These are phyloP conservation scores for Cyaniris semiargus DNA, from an alignment of 2,888 invertebrate species.

Conservation along the genomic window DNA sequence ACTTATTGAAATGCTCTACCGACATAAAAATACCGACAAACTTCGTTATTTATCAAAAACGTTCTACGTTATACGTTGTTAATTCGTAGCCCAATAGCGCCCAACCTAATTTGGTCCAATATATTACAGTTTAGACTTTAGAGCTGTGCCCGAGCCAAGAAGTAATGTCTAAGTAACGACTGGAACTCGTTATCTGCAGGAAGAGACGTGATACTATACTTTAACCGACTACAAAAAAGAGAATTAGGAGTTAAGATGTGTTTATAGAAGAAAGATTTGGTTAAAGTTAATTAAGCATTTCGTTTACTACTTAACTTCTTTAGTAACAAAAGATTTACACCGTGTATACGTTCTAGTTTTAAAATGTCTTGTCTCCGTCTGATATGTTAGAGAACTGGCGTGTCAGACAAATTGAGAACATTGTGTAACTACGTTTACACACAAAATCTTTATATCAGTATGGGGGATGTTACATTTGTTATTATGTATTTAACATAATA, in stretches of 20 bases:
- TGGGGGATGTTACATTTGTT: too few species aligned
- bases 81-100: background rate
- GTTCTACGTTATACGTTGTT: background rate
- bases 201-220: conserved; percentile 10
- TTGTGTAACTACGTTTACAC: too few species aligned
- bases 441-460: too few species aligned
- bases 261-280: background rate
- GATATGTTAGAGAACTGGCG: too few species aligned
- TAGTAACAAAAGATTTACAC: too few species aligned
- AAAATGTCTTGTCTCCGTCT: too few species aligned
- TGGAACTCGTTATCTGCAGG: conserved; percentile 11
- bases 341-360: too few species aligned
- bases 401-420: too few species aligned
- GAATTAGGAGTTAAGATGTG: background rate
- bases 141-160: conserved; percentile 8
- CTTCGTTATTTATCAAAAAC: background rate
- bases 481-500: too few species aligned
- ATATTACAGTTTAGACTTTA: conserved; percentile 14
- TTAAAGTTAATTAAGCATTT: background rate
- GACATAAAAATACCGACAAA: background rate
- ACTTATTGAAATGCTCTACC: too few species aligned
- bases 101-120: conserved; percentile 6
- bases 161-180: conserved; percentile 22
- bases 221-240: background rate
- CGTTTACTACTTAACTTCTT: background rate